phyloP scores from a whole-genome alignment of 37 sponge, comb jelly and placozoan genomes.

The Mnemiopsis leidyi region DNA sequence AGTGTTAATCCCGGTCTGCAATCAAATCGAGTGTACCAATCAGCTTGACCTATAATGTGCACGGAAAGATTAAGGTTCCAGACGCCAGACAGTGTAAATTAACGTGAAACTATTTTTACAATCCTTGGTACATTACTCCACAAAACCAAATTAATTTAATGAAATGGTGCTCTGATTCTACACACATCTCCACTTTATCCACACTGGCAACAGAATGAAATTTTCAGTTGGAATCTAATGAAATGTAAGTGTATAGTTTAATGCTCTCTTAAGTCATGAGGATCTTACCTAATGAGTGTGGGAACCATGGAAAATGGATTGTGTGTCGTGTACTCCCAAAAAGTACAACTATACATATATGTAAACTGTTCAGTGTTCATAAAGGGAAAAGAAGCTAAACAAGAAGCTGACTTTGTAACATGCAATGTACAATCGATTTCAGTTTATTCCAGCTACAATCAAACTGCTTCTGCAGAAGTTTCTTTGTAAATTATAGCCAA shows the following conservation, averaged over 20 bases:
- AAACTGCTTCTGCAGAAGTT: too few species aligned
- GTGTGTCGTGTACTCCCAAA: too few species aligned
- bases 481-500: too few species aligned
- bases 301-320: too few species aligned
- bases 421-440: too few species aligned
- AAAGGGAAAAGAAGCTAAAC: neutral
- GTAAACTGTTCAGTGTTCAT: neutral
- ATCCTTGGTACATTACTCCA: neutral
- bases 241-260: neutral
- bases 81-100: neutral
- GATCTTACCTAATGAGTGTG: neutral
- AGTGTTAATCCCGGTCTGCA: too few species aligned
- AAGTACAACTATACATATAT: neutral
- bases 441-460: too few species aligned
- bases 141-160: neutral
- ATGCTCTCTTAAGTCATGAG: neutral
- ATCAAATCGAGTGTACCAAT: neutral
- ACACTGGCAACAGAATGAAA: neutral
- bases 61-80: neutral
- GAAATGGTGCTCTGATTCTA: neutral
- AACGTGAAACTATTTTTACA: neutral
- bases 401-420: too few species aligned
- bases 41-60: neutral
- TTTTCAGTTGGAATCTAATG: neutral
- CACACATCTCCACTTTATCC: too few species aligned